Evolutionary conservation across 2,888 invertebrate genomes (phyloP).

Genomic region (Neria commutata): DNA sequence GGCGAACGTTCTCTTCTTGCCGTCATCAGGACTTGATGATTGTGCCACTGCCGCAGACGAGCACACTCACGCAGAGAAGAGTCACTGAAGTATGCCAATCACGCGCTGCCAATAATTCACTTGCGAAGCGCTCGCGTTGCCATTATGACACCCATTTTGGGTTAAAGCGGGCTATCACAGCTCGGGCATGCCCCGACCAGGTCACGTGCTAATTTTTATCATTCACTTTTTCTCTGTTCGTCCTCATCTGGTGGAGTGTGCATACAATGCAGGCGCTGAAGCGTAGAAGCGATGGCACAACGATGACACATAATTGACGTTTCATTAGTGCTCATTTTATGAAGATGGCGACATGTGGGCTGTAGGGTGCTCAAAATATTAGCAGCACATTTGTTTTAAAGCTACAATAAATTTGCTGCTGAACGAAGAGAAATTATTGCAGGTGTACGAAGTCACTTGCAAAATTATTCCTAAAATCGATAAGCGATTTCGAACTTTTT

Average conservation of each 20-base stretch:
- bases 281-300: constrained; percentile 38
- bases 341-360: neutral
- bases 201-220: constrained; percentile 42
- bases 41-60: too few species aligned
- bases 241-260: neutral
- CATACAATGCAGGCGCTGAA: too few species aligned
- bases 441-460: too few species aligned
- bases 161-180: constrained; percentile 52
- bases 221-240: neutral
- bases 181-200: constrained; percentile 33
- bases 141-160: constrained; percentile 54
- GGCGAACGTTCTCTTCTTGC: neutral
- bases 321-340: constrained; percentile 41
- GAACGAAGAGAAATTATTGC: too few species aligned
- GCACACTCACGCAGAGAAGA: too few species aligned
- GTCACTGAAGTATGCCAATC: constrained; percentile 55
- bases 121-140: constrained; percentile 34
- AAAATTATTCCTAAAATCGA: too few species aligned
- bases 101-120: constrained; percentile 54
- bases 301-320: constrained; percentile 45
- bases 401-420: too few species aligned
- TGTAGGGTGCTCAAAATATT: constrained; percentile 4
- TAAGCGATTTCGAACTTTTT: too few species aligned
- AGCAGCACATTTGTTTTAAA: neutral
- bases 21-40: too few species aligned